Percentiles rank a stretch among this genome's conserved stretches.
Evolutionary conservation across 2,113 vertebrate species (phyloP).

Genomic region (Hoplias malabaricus): DNA sequence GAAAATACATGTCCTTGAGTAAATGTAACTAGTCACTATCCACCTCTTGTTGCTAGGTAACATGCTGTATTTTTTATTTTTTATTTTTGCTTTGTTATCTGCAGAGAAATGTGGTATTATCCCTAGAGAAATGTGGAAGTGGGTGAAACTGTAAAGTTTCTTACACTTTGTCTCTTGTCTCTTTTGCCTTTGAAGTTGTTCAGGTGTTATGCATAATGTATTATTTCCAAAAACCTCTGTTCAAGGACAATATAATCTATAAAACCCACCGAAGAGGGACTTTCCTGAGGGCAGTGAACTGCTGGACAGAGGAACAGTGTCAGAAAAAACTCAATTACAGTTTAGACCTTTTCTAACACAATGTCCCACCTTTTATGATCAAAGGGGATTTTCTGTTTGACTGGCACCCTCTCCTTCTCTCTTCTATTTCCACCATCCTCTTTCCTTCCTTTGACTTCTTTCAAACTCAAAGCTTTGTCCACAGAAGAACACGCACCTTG

Average conservation of each 20-base stretch:
- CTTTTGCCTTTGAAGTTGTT: slow-evolving; percentile 60
- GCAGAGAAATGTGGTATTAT: not conserved
- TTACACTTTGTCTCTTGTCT: slow-evolving; percentile 51
- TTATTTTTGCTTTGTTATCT: not conserved
- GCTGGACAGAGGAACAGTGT: slow-evolving; percentile 42
- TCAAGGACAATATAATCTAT: slow-evolving; percentile 61
- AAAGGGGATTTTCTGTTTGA: slow-evolving; percentile 36
- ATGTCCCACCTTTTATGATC: slow-evolving; percentile 35
- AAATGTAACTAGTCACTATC: too few species aligned
- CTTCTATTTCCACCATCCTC: too few species aligned
- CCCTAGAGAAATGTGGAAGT: slow-evolving; percentile 15
- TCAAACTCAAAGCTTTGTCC: not conserved
- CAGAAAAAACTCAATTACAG: slow-evolving; percentile 50
- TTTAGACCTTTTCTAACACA: slow-evolving; percentile 25
- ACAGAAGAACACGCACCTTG: not conserved
- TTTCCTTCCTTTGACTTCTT: not conserved
- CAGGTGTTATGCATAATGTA: slow-evolving; percentile 67
- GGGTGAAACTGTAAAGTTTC: slow-evolving; percentile 38
- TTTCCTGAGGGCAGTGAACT: slow-evolving; percentile 32
- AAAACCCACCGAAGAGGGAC: slow-evolving; percentile 25
- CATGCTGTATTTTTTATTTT: slow-evolving; percentile 33
- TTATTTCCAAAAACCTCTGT: slow-evolving; percentile 33
- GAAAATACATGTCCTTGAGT: too few species aligned
- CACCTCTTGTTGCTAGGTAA: not conserved
- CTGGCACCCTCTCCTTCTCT: not conserved